Percentiles rank a stretch among this genome's conserved stretches.
Conservation (phyloP, 1,140 invertebrate genomes). For the Drosophila jambulina region DNA sequence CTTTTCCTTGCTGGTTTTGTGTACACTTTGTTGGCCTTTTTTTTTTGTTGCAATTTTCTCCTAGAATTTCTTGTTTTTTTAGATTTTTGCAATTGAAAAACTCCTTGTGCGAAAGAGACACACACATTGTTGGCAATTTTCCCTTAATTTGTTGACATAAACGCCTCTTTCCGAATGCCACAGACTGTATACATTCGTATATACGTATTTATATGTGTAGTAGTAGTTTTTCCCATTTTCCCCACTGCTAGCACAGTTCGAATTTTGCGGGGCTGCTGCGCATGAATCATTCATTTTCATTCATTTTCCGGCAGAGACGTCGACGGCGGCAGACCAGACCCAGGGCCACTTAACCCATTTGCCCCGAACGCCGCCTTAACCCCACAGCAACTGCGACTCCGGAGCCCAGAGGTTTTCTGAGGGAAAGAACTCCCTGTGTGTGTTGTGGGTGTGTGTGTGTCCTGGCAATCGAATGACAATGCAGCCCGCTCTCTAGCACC, state of each 20-base stretch:
- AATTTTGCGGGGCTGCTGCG: slow-evolving; percentile 47
- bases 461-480: slow-evolving; percentile 73
- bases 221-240: slow-evolving; percentile 9
- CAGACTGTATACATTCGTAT: neutral
- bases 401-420: neutral
- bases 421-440: neutral
- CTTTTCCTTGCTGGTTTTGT: neutral
- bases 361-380: slow-evolving; percentile 24
- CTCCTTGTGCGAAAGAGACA: slow-evolving; percentile 8
- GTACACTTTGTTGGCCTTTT: neutral
- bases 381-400: slow-evolving; percentile 15
- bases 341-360: slow-evolving; percentile 75
- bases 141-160: slow-evolving; percentile 84
- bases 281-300: slow-evolving; percentile 80
- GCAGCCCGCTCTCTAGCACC: slow-evolving; percentile 11
- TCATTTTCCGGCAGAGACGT: slow-evolving; percentile 38
- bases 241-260: slow-evolving; percentile 3
- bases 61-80: neutral
- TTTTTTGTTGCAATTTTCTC: slow-evolving; percentile 1
- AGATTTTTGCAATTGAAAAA: slow-evolving; percentile 8
- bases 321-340: slow-evolving; percentile 29
- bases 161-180: slow-evolving; percentile 58
- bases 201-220: neutral
- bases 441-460: neutral
- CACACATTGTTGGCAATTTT: slow-evolving; percentile 61